Base-by-base conservation (phyloP, 1,140 invertebrate species). In the Nasonia longicornis region DNA sequence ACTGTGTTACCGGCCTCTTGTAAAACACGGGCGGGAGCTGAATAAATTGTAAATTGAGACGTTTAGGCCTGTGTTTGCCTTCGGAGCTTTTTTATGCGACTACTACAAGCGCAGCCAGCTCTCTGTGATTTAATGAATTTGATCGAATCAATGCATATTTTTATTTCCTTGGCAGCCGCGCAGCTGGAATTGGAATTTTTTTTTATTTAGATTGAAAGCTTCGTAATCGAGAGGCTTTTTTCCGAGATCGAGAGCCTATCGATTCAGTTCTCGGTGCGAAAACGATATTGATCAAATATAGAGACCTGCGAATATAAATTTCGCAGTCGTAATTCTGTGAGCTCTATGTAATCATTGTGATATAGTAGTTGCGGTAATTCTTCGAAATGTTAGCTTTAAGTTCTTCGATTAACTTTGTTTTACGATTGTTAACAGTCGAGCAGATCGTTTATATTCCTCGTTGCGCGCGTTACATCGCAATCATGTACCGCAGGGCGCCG, bases 21-120 rank as follows among this genome's bases (percentile, higher is more conserved):
- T 66, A 26, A 77, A 66, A 69, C 6, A 16, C 64, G 26, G 2
- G 64, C 52, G 52, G 2, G 35, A 48, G 29, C 26, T 70, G n/a
- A 78, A 70, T 78, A 48, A 77, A 77, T 48, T 77, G 26, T 69
- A 26, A 52, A n/a, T 58, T 58, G 3, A 58, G 1, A 20, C 52
- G 7, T n/a, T 58, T n/a, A 58, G 16, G 20, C 3, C 14, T 58
- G 6, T 16, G 52, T 58, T 58, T 58, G 16, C 16, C 38, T 42
- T 42, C 38, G 38, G 38, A 42, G 6, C 20, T 58, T 58, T 52
- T 58, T 16, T 58, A n/a, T 8, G 10, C 8, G 8, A 42, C 38
- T 42, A 58, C 16, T 58, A 20, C 16, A 58, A n/a, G 48, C 48
- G 48, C 48, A 0, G 48, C 48, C 12, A 16, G 48, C 38, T 16